Percentiles rank a stretch among this genome's conserved stretches.
phyloP scores from a whole-genome alignment of 2,113 vertebrate genomes.

The Odocoileus virginianus region DNA sequence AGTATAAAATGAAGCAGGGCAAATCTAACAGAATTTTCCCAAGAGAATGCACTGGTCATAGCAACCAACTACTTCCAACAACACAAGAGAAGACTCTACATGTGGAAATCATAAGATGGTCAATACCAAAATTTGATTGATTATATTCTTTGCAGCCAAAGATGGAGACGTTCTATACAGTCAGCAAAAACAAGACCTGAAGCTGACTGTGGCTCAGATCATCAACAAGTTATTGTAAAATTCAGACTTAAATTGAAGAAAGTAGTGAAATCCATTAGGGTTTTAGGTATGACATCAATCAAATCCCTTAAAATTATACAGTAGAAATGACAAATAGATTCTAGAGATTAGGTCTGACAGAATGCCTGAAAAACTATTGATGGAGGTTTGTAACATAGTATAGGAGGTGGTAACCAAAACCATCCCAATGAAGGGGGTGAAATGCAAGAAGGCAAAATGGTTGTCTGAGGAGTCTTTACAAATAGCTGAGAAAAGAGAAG shows the following conservation, averaged over 20 bases:
- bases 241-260: not conserved
- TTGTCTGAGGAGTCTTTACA: not conserved
- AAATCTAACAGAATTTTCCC: not conserved
- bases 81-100: not conserved
- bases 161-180: not conserved
- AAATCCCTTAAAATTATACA: not conserved
- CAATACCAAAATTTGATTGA: not conserved
- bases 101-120: not conserved
- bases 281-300: not conserved
- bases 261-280: not conserved
- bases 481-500: not conserved
- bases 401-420: not conserved
- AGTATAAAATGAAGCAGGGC: not conserved
- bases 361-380: not conserved
- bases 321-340: not conserved
- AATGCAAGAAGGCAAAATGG: not conserved
- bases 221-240: not conserved
- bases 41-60: not conserved
- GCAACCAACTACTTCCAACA: not conserved
- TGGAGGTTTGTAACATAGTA: not conserved
- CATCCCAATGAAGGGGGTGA: accelerated
- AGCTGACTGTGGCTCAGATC: not conserved
- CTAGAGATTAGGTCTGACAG: not conserved
- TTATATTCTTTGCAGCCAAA: not conserved
- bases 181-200: not conserved